phyloP scores from a whole-genome alignment of 2,113 vertebrate genomes.

The Daboia siamensis region DNA sequence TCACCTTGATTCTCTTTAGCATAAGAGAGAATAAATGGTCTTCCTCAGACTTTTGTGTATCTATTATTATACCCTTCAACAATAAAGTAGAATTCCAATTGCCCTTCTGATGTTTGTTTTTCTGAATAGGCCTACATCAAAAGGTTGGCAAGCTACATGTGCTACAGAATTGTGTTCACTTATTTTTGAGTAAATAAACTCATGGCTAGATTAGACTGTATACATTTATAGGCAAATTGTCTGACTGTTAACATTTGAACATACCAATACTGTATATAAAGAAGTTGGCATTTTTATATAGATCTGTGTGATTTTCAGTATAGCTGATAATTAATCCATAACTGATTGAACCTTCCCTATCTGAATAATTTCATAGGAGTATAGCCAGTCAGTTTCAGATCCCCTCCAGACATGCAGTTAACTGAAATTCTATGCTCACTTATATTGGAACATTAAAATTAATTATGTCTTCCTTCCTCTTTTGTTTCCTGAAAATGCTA shows the following conservation, averaged over 20 bases:
- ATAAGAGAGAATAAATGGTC: background rate
- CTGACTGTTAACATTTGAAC: too few relatives aligned
- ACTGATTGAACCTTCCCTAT: background rate
- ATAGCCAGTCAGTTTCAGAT: background rate
- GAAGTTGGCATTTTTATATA: background rate
- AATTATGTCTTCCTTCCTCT: background rate
- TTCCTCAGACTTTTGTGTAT: background rate
- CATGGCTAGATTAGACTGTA: background rate
- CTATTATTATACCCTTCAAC: background rate
- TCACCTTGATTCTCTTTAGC: background rate
- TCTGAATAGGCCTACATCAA: background rate
- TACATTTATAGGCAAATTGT: background rate
- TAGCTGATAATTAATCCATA: background rate
- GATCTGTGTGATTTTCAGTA: background rate
- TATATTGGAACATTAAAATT: background rate
- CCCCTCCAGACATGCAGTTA: background rate
- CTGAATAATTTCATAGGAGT: background rate
- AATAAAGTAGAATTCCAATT: background rate
- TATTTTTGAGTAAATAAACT: background rate
- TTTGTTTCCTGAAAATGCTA: background rate
- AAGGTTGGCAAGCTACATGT: background rate
- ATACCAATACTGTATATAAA: too few relatives aligned
- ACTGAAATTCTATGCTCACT: background rate
- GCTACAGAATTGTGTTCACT: background rate
- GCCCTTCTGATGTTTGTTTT: background rate